phyloP scores from a whole-genome alignment of 2,888 invertebrate species.

The Diarsia dahlii region DNA sequence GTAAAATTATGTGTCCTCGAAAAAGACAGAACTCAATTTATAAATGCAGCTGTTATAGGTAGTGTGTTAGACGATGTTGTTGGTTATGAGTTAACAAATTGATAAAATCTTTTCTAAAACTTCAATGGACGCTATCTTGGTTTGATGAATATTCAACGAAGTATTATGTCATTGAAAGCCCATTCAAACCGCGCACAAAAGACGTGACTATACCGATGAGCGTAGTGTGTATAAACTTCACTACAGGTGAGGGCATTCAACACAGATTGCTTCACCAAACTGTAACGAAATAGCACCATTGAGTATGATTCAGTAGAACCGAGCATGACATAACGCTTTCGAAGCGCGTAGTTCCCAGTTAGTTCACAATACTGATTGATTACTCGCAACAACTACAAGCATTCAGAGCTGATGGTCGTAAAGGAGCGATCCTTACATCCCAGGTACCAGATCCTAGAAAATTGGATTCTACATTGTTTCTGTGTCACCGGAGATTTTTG shows the following conservation, averaged over 20 bases:
- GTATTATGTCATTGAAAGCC: conserved; percentile 25
- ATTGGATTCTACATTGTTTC: conserved; percentile 82
- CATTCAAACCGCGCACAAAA: conserved; percentile 38
- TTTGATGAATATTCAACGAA: conserved; percentile 32
- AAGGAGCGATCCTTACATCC: conserved; percentile 72
- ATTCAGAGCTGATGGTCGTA: conserved; percentile 70
- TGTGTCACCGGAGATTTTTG: conserved; percentile 69
- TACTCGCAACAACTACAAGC: conserved; percentile 65
- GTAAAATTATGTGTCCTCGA: conserved; percentile 47
- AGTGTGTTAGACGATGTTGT: background rate
- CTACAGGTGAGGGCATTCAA: conserved; percentile 39
- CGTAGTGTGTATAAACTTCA: background rate
- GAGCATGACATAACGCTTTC: conserved; percentile 66
- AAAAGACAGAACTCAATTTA: conserved; percentile 25
- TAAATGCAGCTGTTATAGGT: conserved; percentile 14
- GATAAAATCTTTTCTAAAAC: background rate
- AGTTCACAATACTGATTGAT: conserved; percentile 75
- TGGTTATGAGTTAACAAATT: background rate
- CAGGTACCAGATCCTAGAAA: conserved; percentile 69
- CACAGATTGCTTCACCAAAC: conserved; percentile 23
- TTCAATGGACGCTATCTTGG: background rate
- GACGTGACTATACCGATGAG: background rate
- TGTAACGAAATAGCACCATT: conserved; percentile 32
- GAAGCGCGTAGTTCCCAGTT: conserved; percentile 60
- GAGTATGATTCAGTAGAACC: conserved; percentile 26